phyloP scores from a whole-genome alignment of 2,888 invertebrate genomes.

The Synanthedon andrenaeformis region DNA sequence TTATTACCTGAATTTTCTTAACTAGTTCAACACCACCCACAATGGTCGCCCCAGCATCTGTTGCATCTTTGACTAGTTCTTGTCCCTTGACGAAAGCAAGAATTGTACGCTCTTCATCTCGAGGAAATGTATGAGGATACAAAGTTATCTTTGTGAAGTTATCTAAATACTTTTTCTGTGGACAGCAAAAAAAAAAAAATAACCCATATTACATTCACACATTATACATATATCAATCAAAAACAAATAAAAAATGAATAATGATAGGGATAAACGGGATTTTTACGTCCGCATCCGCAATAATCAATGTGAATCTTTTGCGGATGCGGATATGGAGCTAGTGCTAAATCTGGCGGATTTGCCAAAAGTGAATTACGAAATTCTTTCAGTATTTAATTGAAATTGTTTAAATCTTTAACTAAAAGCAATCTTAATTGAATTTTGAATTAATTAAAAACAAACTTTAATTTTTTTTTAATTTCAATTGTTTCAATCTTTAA shows the following conservation, averaged over 20 bases:
- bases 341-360: too few relatives aligned
- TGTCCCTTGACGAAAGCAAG: slow-evolving; percentile 81
- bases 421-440: too few relatives aligned
- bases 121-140: slow-evolving; percentile 78
- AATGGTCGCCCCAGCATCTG: slow-evolving; percentile 77
- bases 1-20: slow-evolving; percentile 76
- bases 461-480: too few relatives aligned
- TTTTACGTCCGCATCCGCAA: too few relatives aligned
- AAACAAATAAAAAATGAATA: not conserved
- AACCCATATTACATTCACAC: not conserved
- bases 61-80: slow-evolving; percentile 70
- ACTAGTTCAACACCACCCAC: slow-evolving; percentile 81
- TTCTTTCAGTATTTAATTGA: too few relatives aligned
- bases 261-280: too few relatives aligned
- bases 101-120: slow-evolving; percentile 76
- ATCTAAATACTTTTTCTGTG: slow-evolving; percentile 76
- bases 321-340: too few relatives aligned
- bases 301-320: too few relatives aligned
- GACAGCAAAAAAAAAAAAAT: slow-evolving; percentile 7
- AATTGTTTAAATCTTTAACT: too few relatives aligned
- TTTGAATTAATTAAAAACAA: too few relatives aligned
- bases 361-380: too few relatives aligned
- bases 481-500: too few relatives aligned
- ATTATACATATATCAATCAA: not conserved
- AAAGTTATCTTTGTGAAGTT: slow-evolving; percentile 75